phyloP scores from a whole-genome alignment of 2,113 vertebrate species.

The Saiga tatarica region DNA sequence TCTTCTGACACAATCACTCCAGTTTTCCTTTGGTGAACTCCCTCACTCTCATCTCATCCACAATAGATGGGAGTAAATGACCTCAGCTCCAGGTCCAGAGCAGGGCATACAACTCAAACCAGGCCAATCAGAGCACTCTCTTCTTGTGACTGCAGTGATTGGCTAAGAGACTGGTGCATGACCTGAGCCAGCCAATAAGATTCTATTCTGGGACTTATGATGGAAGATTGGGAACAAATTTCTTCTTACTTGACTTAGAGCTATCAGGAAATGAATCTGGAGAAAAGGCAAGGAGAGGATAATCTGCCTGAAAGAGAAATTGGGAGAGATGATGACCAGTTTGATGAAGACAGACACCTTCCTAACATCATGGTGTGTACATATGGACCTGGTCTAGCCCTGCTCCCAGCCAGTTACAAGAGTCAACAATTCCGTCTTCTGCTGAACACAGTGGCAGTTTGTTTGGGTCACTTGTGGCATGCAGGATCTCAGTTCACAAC shows the following conservation, averaged over 20 bases:
- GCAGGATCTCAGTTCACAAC: not conserved
- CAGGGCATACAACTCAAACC: not conserved
- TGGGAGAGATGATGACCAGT: fast-evolving
- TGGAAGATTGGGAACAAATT: not conserved
- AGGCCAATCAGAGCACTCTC: not conserved
- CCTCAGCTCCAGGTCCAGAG: not conserved
- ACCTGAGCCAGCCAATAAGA: not conserved
- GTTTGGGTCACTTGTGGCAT: not conserved
- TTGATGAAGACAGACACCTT: too few species aligned
- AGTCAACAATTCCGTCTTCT: not conserved
- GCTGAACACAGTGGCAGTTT: not conserved
- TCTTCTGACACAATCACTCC: not conserved
- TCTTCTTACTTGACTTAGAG: not conserved
- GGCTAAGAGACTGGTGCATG: not conserved
- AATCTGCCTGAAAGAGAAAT: not conserved
- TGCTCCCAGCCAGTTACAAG: not conserved
- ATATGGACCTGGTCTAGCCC: not conserved
- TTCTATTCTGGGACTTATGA: not conserved
- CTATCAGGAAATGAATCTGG: not conserved
- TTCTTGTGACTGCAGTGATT: not conserved
- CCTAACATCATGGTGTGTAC: fast-evolving
- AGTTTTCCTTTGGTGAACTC: not conserved
- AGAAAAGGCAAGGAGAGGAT: not conserved
- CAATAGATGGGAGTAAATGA: not conserved
- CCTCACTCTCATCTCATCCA: not conserved